A percentile compares a stretch with the other conserved stretches of the same genome.
Conservation (phyloP, 2,113 vertebrate species). For the Scophthalmus maximus region DNA sequence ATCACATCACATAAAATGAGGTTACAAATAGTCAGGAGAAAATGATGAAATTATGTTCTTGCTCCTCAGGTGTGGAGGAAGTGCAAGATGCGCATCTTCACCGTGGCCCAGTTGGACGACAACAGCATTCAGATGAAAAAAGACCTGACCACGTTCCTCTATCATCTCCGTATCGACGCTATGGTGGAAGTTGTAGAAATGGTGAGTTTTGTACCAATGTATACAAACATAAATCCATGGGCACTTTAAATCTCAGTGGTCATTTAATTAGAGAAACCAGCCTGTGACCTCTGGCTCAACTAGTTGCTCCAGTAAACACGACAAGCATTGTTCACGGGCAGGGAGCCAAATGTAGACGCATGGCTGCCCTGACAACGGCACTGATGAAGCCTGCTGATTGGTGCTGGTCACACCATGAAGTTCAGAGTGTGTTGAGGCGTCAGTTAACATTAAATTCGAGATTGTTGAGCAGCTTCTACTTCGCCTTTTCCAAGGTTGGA, state of each 20-base stretch:
- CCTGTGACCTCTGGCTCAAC: conserved; percentile 5
- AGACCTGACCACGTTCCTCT: conserved; percentile 96
- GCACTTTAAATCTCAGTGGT: conserved; percentile 15
- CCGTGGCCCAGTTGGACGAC: conserved; percentile 98
- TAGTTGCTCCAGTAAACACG: conserved; percentile 21
- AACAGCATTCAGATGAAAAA: conserved; percentile 99
- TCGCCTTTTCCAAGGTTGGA: not conserved
- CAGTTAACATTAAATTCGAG: not conserved
- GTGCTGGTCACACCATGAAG: conserved; percentile 4
- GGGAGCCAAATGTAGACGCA: not conserved
- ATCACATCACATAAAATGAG: too few relatives aligned
- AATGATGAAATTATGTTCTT: conserved; percentile 1
- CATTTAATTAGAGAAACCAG: conserved; percentile 24
- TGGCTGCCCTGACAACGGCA: not conserved
- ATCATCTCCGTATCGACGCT: conserved; percentile 94
- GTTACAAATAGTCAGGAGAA: not conserved
- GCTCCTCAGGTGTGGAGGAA: conserved; percentile 94
- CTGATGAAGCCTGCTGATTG: conserved; percentile 5
- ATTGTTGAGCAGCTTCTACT: not conserved
- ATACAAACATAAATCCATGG: not conserved
- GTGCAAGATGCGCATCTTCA: conserved; percentile 99
- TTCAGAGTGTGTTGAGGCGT: not conserved
- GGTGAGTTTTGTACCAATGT: conserved; percentile 77
- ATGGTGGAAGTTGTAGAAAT: conserved; percentile 98
- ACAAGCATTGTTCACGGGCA: conserved; percentile 13